A percentile compares a stretch with the other conserved stretches of the same genome.
Conservation (phyloP, 2,113 vertebrate genomes). For the Neotoma lepida region DNA sequence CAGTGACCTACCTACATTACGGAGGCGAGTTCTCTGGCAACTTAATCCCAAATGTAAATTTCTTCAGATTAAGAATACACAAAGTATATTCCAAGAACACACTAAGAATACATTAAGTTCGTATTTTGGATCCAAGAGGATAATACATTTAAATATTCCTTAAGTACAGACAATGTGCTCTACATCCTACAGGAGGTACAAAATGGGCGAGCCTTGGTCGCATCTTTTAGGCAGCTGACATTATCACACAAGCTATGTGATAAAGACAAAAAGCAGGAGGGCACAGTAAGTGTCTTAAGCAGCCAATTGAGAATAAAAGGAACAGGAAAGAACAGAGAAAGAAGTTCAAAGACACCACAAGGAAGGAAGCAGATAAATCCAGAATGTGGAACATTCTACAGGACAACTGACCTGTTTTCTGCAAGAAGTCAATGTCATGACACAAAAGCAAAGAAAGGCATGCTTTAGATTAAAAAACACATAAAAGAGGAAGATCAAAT, state of each 20-base stretch:
- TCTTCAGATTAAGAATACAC: conserved; percentile 37
- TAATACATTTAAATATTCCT: neutral
- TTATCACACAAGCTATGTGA: neutral
- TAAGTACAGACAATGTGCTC: neutral
- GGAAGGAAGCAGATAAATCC: conserved; percentile 24
- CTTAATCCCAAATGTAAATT: conserved; percentile 32
- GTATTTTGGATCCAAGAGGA: neutral
- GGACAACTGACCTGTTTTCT: neutral
- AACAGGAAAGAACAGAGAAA: conserved; percentile 16
- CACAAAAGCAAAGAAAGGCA: neutral
- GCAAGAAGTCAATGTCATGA: neutral
- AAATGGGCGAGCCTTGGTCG: neutral
- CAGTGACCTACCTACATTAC: neutral
- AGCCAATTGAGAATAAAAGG: conserved; percentile 51
- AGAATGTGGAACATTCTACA: neutral
- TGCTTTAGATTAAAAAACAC: neutral
- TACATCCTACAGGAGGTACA: neutral
- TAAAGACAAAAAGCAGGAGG: conserved; percentile 32
- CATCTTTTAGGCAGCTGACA: neutral
- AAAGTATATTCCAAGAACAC: neutral
- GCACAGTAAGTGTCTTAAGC: neutral
- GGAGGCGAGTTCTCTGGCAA: conserved; percentile 25
- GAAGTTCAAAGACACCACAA: neutral
- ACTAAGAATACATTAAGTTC: neutral
- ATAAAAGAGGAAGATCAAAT: neutral